Evolutionary conservation across 2,888 invertebrate genomes (phyloP), one percentile per base, ranked within the genome.

Genomic region (Gerris lacustris): DNA sequence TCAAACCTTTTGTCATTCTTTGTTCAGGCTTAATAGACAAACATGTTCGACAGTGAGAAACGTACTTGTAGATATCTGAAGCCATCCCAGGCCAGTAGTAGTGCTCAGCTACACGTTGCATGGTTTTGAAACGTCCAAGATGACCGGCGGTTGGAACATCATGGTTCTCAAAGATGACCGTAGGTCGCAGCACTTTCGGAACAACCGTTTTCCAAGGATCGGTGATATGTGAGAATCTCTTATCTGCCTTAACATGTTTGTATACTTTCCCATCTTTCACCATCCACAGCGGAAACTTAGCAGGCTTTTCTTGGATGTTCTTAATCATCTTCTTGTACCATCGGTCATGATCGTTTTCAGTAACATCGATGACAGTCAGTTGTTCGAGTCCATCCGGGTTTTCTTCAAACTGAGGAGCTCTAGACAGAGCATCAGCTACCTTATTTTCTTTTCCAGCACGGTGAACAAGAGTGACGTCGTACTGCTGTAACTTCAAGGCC

Each of bases 11-110:
- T n/a, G n/a, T 62, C 72, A 73, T 11, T 75, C 73, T 31, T 77
- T 73, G 7, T 72, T 72, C 47, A 78, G 77, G 64, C 77, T 78
- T 4, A 79, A 70, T 5, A 68, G n/a, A 44, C 75, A 76, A n/a
- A n/a, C 0, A 66, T 31, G 66, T 71, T 66, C 15, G 73, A 73
- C 0, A 47, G 43, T 5, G 70, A 67, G n/a, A 70, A 72, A 1
- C 70, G 6, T 6, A 74, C 72, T 2, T 69, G 68, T 71, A 18
- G 77, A 0, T 67, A 67, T 5, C 67, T 70, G 0, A 70, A 15
- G 18, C 75, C 76, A n/a, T n/a, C n/a, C n/a, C n/a, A n/a, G n/a
- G n/a, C n/a, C n/a, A n/a, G n/a, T n/a, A n/a, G n/a, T n/a, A n/a
- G n/a, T n/a, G n/a, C n/a, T n/a, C n/a, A n/a, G n/a, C n/a, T n/a